Evolutionary conservation across 2,888 invertebrate genomes (phyloP).

Genomic region (Drosophila pseudotalamancana): DNA sequence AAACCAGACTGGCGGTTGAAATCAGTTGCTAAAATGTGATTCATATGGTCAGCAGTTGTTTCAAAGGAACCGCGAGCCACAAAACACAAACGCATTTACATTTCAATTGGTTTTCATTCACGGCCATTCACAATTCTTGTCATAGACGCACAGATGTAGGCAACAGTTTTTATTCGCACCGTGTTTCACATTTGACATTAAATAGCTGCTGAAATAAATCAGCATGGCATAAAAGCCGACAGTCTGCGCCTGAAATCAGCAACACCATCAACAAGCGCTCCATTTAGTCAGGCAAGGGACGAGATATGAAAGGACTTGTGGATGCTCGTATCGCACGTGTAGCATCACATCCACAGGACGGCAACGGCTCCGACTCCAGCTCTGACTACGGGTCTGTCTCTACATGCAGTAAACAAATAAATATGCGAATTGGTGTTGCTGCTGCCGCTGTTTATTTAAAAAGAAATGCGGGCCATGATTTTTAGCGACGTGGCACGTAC

Average conservation of each 20-base stretch:
- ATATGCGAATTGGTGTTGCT: slow-evolving; percentile 61
- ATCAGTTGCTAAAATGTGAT: slow-evolving; percentile 32
- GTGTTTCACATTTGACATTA: slow-evolving; percentile 57
- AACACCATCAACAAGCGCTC: slow-evolving; percentile 49
- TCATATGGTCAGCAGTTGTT: slow-evolving; percentile 23
- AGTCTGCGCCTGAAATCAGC: slow-evolving; percentile 27
- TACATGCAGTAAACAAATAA: slow-evolving; percentile 75
- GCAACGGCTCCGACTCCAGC: slow-evolving; percentile 25
- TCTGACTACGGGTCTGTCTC: slow-evolving; percentile 17
- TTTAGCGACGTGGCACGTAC: slow-evolving; percentile 76
- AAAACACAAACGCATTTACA: slow-evolving; percentile 36
- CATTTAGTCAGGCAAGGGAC: background rate
- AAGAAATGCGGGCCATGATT: slow-evolving; percentile 77
- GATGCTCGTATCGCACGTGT: slow-evolving; percentile 50
- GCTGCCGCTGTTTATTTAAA: slow-evolving; percentile 65
- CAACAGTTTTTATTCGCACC: slow-evolving; percentile 47
- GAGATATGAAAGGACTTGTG: background rate
- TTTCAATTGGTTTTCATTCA: slow-evolving; percentile 46
- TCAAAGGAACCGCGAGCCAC: slow-evolving; percentile 42
- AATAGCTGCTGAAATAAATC: slow-evolving; percentile 75
- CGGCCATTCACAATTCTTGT: slow-evolving; percentile 10
- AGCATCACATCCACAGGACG: slow-evolving; percentile 33
- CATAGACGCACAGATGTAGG: slow-evolving; percentile 56
- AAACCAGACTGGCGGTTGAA: slow-evolving; percentile 14
- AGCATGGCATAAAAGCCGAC: slow-evolving; percentile 47